phyloP scores from a whole-genome alignment of 1,140 invertebrate genomes.

The Drosophila paulistorum region DNA sequence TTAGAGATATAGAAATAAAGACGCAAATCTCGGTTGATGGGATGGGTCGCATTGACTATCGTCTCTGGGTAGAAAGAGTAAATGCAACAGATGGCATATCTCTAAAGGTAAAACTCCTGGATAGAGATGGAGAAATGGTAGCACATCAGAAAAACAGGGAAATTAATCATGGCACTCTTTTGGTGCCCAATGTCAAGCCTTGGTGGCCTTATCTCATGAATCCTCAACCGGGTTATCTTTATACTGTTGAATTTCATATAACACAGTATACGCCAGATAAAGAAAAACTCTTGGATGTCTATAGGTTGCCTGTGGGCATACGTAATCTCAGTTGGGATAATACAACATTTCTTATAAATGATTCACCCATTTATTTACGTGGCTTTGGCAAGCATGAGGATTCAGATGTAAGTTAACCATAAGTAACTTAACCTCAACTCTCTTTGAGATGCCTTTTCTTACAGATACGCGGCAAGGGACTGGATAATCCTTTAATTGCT shows the following conservation, averaged over 20 bases:
- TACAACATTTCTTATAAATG: conserved; percentile 91
- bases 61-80: conserved; percentile 31
- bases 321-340: conserved; percentile 91
- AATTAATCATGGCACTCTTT: conserved; percentile 83
- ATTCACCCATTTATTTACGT: conserved; percentile 92
- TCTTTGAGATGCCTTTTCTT: conserved; percentile 39
- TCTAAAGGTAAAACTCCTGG: conserved; percentile 45
- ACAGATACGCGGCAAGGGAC: conserved; percentile 93
- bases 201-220: conserved; percentile 98
- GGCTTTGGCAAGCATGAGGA: conserved; percentile 98
- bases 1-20: conserved; percentile 92
- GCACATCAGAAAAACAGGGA: conserved; percentile 47
- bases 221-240: conserved; percentile 90
- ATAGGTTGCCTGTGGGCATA: conserved; percentile 93
- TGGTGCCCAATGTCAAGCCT: conserved; percentile 88
- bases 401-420: conserved; percentile 87
- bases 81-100: conserved; percentile 2
- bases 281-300: conserved; percentile 87
- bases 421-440: background rate
- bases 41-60: conserved; percentile 75
- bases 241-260: conserved; percentile 85
- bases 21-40: conserved; percentile 85
- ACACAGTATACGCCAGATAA: conserved; percentile 41
- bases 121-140: conserved; percentile 44
- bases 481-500: conserved; percentile 92